Evolutionary conservation across 2,888 invertebrate genomes (phyloP), one percentile per base, ranked within the genome.

Genomic region (Apamea monoglypha): DNA sequence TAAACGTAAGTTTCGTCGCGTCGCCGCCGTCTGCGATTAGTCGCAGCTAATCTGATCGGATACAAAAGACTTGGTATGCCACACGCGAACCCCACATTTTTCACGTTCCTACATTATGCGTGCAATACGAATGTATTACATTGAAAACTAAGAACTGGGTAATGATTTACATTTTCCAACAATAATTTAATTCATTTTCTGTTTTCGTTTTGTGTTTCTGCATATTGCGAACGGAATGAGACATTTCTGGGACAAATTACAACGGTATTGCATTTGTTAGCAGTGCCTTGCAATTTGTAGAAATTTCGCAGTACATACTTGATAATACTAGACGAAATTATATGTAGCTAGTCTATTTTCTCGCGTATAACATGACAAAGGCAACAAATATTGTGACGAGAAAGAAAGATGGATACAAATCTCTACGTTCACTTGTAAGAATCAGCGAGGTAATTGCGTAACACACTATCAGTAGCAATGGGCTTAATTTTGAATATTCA

Each of bases 11-110:
- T 90, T 90, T 89, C 87, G 76, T 87, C 89, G 87, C 88, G 84
- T 88, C 80, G 81, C 82, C 84, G 74, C 88, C 69, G 72, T 18
- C 32, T 80, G 74, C 93, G 94, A 94, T 94, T 94, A 93, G 93
- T 94, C 91, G 91, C 90, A 75, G 72, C 81, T 87, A 80, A 89
- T 89, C 86, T 83, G 89, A 87, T 85, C 68, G 85, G 70, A 83
- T 84, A 79, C 80, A 76, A 82, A 69, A 71, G 73, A 71, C 78
- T 73, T 71, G 25, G 81, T 78, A 68, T 63, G 75, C 67, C 56
- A 70, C 88, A 88, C 89, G 88, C 88, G 56, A 88, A 78, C 66
- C 50, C 47, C 36, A 82, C 88, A 88, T 88, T 88, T 89, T 82
- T 89, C 86, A 88, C 69, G 44, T 44, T 4, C 3, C 3, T 78